Conservation (phyloP, 2,888 invertebrate species). For the Drosophila mayaguana region DNA sequence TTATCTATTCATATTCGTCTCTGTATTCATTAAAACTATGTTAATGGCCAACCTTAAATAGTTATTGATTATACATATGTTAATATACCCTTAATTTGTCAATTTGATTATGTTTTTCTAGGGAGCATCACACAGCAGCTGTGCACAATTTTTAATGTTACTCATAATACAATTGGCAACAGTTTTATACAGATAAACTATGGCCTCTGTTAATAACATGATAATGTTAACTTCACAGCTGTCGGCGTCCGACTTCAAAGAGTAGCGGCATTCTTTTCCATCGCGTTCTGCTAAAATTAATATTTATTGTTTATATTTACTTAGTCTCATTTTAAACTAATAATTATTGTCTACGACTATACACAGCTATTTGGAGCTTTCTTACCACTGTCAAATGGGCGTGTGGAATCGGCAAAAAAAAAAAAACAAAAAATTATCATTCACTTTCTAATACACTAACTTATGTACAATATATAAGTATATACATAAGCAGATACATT, state of each 20-base stretch:
- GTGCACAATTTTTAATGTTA: not conserved
- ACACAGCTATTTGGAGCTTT: not conserved
- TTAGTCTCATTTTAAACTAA: not conserved
- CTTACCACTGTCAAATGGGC: slow-evolving; percentile 29
- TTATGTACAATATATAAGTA: not conserved
- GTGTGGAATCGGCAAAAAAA: slow-evolving; percentile 14
- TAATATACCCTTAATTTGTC: not conserved
- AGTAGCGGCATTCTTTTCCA: not conserved
- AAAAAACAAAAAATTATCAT: slow-evolving; percentile 28
- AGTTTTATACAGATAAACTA: not conserved
- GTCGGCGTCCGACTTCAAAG: not conserved
- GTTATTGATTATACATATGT: not conserved
- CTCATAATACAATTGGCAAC: not conserved
- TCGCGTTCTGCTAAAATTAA: not conserved
- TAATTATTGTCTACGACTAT: not conserved
- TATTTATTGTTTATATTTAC: not conserved
- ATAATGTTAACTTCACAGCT: not conserved
- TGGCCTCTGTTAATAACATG: not conserved
- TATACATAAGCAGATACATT: not conserved
- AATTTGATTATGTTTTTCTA: not conserved
- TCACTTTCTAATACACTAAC: slow-evolving; percentile 44
- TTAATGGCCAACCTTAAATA: too few relatives aligned
- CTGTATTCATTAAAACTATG: too few relatives aligned
- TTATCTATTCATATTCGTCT: not conserved
- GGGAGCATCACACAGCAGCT: not conserved